Base-by-base conservation (phyloP, 2,113 vertebrate genomes). In the Dissostichus mawsoni region DNA sequence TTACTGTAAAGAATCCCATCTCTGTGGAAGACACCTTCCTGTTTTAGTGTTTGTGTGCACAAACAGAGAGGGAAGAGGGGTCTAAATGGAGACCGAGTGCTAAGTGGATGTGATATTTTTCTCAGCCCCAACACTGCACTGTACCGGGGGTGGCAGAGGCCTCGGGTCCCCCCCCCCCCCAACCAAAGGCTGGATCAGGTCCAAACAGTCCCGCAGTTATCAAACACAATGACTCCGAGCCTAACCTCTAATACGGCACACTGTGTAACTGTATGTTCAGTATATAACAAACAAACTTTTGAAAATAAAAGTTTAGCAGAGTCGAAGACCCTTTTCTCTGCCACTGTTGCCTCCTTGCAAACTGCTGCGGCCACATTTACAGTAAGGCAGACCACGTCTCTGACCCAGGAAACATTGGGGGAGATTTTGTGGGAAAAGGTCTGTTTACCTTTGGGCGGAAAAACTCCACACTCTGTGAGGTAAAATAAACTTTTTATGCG, bases 371-470 rank as follows among this genome's bases (percentile, higher is more conserved):
- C 13, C 78, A 76, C 61, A 81, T 55, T 92, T 92, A 90, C 88
- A 81, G 89, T 85, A 87, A 92, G 51, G 45, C 62, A 53, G 66
- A 88, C 87, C 85, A 8, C 59, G 68, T 50, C 36, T 11, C 25
- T 9, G 66, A 83, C 74, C 87, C 76, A 51, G 81, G 71, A 86
- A 84, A 92, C 76, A 81, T 68, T 2, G 29, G 41, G 84, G 80
- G 86, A 76, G 57, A 82, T 74, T 80, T 82, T 59, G 83, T 78
- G 80, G 74, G 51, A 64, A 82, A 84, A 87, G 79, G 81, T 87
- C 83, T 92, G 88, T 93, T 93, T 92, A 92, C 75, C 84, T 89
- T 82, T 78, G 85, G 75, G 67, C 59, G 77, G 75, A 80, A 89
- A 91, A 90, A 64, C 73, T 79, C 80, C 57, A 76, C 69, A 59